Conservation (phyloP, 2,113 vertebrate genomes). For the Bettongia penicillata region DNA sequence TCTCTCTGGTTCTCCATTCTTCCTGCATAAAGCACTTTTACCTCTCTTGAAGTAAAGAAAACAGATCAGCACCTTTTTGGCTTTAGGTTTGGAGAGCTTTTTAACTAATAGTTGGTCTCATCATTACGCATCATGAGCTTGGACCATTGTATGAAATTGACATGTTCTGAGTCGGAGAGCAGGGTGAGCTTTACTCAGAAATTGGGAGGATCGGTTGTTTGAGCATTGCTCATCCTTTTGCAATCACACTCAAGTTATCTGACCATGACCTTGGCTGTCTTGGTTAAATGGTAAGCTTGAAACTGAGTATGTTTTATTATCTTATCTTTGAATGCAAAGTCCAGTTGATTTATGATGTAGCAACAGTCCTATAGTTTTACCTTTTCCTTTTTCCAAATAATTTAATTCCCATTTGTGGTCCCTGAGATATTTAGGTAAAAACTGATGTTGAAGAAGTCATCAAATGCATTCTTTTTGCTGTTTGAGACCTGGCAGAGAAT, state of each 20-base stretch:
- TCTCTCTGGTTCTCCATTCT: background rate
- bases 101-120: background rate
- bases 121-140: background rate
- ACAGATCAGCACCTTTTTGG: background rate
- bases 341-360: constrained; percentile 62
- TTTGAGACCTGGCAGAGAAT: background rate
- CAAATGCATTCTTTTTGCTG: background rate
- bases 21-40: background rate
- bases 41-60: background rate
- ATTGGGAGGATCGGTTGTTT: background rate
- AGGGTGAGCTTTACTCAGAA: background rate
- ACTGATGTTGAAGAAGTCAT: background rate
- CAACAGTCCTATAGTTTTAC: background rate
- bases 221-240: constrained; percentile 74
- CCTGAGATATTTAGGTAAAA: background rate
- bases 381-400: background rate
- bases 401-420: background rate
- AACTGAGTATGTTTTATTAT: constrained; percentile 46
- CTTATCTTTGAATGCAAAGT: constrained; percentile 73
- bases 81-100: background rate
- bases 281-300: constrained; percentile 22
- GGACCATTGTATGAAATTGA: background rate
- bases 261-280: constrained; percentile 52
- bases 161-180: background rate
- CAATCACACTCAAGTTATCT: constrained; percentile 58